Conservation (phyloP, 2,888 invertebrate species). For the Theretra japonica region DNA sequence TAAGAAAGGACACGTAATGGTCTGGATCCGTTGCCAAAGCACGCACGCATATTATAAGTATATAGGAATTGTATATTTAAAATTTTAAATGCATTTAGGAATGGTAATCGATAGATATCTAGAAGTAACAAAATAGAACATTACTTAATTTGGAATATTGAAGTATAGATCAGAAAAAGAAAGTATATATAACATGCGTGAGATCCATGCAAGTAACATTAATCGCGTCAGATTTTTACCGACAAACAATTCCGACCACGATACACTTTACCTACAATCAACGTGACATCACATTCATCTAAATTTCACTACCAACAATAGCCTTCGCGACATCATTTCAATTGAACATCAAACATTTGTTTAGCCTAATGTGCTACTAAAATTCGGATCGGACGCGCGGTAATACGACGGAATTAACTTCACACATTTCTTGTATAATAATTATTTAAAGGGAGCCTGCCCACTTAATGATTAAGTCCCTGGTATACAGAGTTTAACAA, state of each 20-base stretch:
- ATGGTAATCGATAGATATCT: constrained; percentile 9
- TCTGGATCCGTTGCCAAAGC: constrained; percentile 3
- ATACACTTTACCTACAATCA: constrained; percentile 7
- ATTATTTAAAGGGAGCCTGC: background rate
- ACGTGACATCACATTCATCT: constrained; percentile 21
- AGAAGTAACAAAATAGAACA: background rate
- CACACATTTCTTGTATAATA: constrained; percentile 1
- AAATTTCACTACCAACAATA: constrained; percentile 13
- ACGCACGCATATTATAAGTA: constrained; percentile 6
- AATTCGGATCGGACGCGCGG: constrained; percentile 24
- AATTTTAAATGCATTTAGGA: constrained; percentile 31
- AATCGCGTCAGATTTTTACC: background rate
- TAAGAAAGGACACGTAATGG: background rate
- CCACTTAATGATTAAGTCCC: too few species aligned
- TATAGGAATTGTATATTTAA: background rate
- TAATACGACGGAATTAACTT: constrained; percentile 13
- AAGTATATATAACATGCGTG: background rate
- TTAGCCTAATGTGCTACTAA: constrained; percentile 19
- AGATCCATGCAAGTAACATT: constrained; percentile 10
- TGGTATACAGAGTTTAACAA: too few species aligned
- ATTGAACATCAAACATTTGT: background rate
- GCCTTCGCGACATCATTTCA: background rate
- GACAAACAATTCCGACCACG: constrained; percentile 18
- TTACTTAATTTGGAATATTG: background rate
- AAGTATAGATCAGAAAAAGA: background rate